A percentile compares a stretch with the other conserved stretches of the same genome.
Evolutionary conservation across 1,140 invertebrate genomes (phyloP).

Genomic region (Atta cephalotes): DNA sequence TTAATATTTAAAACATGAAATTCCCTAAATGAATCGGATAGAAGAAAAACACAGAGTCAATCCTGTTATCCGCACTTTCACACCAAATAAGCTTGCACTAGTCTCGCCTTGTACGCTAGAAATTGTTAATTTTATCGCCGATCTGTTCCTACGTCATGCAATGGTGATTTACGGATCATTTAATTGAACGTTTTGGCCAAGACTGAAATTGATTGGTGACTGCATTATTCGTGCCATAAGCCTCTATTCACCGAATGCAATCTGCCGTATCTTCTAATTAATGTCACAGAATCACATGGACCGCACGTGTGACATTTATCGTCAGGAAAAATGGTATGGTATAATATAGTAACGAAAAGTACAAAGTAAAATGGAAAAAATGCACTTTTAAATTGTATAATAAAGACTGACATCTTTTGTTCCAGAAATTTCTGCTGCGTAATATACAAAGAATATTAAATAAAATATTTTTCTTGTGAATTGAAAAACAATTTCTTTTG

Average conservation of each 20-base stretch:
- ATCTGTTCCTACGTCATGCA: neutral
- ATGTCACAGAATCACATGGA: conserved; percentile 16
- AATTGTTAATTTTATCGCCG: conserved; percentile 60
- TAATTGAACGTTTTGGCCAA: conserved; percentile 66
- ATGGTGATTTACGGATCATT: conserved; percentile 42
- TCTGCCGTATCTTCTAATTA: conserved; percentile 50
- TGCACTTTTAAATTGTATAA: neutral
- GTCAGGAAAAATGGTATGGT: neutral
- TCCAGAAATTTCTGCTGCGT: neutral
- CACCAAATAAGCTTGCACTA: conserved; percentile 54
- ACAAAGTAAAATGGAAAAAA: neutral
- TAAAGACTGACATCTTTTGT: neutral
- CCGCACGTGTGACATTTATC: neutral
- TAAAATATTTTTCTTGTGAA: neutral
- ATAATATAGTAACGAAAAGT: too few species aligned
- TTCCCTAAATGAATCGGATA: neutral
- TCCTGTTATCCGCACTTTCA: conserved; percentile 60
- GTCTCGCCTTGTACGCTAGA: neutral
- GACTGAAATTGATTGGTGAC: conserved; percentile 18
- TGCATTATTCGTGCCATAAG: neutral
- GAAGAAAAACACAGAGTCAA: conserved; percentile 19
- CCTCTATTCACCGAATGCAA: conserved; percentile 22
- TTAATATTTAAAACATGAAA: neutral
- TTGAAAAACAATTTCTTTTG: neutral
- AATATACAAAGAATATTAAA: neutral